Percentiles rank a stretch among this genome's conserved stretches.
phyloP scores from a whole-genome alignment of 2,888 invertebrate genomes.

The Cotesia congregata region DNA sequence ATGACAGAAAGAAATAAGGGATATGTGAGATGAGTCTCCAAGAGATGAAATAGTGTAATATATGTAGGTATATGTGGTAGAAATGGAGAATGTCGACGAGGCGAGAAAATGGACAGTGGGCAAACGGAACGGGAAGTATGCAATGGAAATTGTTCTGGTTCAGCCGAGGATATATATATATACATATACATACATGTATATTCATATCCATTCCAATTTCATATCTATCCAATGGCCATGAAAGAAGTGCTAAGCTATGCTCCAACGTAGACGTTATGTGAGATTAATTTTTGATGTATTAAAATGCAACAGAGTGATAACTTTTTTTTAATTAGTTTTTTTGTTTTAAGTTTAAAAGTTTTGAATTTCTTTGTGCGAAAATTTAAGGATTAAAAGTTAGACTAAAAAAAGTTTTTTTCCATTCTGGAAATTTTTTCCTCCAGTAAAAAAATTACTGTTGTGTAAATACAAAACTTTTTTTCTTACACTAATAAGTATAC shows the following conservation, averaged over 20 bases:
- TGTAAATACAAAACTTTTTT: too few species aligned
- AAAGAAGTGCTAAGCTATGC: neutral
- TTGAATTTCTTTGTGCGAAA: neutral
- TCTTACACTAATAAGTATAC: too few species aligned
- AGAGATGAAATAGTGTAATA: neutral
- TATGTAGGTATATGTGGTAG: neutral
- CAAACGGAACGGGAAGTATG: conserved; percentile 40
- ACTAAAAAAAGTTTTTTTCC: too few species aligned
- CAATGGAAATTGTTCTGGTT: conserved; percentile 33
- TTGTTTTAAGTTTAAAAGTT: neutral
- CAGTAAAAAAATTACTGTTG: too few species aligned
- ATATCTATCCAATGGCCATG: neutral
- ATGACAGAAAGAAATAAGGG: neutral
- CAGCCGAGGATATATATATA: conserved; percentile 25
- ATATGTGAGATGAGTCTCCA: conserved; percentile 12
- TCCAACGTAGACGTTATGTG: neutral
- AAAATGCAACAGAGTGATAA: neutral
- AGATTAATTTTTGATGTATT: neutral
- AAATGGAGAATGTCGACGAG: conserved; percentile 21
- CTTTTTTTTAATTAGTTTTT: neutral
- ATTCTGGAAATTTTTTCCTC: too few species aligned
- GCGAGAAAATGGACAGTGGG: conserved; percentile 31
- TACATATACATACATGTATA: conserved; percentile 14
- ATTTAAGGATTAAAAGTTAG: too few species aligned
- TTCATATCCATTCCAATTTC: conserved; percentile 15